Evolutionary conservation across 2,888 invertebrate genomes (phyloP).

Genomic region (Tethea ocularis): DNA sequence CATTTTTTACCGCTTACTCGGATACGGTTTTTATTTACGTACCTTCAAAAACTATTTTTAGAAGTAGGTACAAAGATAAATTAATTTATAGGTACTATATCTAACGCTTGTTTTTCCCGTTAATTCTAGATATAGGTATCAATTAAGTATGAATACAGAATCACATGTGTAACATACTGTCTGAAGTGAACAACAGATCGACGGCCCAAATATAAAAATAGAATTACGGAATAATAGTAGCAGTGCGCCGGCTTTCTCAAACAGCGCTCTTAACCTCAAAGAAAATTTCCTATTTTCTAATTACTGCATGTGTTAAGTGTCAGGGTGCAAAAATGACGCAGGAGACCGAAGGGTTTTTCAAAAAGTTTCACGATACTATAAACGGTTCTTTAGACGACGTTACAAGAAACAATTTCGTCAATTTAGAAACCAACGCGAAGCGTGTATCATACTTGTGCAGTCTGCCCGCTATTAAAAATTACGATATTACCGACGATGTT

Average conservation of each 20-base stretch:
- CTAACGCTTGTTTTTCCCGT: background rate
- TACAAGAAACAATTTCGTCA: slow-evolving; percentile 85
- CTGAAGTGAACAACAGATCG: slow-evolving; percentile 63
- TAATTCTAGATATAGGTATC: background rate
- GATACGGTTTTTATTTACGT: background rate
- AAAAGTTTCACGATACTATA: slow-evolving; percentile 85
- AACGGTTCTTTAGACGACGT: slow-evolving; percentile 81
- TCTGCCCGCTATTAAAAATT: slow-evolving; percentile 77
- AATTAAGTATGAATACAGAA: slow-evolving; percentile 4
- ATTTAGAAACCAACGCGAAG: slow-evolving; percentile 85
- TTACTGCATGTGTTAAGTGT: slow-evolving; percentile 30
- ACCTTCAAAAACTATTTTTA: background rate
- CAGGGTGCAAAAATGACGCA: slow-evolving; percentile 59
- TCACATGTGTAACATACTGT: slow-evolving; percentile 30
- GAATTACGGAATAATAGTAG: slow-evolving; percentile 53
- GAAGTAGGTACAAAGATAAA: background rate
- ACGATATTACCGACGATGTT: slow-evolving; percentile 72
- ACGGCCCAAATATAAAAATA: slow-evolving; percentile 70
- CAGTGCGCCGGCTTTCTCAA: slow-evolving; percentile 60
- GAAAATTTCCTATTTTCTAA: slow-evolving; percentile 12
- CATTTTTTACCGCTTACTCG: background rate
- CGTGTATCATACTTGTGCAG: slow-evolving; percentile 85
- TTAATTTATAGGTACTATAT: background rate
- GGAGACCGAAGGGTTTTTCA: slow-evolving; percentile 82
- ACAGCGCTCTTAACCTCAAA: slow-evolving; percentile 52